Percentiles rank a stretch among this genome's conserved stretches.
phyloP scores from a whole-genome alignment of 2,113 vertebrate species.

The Notarius lentiginosus region DNA sequence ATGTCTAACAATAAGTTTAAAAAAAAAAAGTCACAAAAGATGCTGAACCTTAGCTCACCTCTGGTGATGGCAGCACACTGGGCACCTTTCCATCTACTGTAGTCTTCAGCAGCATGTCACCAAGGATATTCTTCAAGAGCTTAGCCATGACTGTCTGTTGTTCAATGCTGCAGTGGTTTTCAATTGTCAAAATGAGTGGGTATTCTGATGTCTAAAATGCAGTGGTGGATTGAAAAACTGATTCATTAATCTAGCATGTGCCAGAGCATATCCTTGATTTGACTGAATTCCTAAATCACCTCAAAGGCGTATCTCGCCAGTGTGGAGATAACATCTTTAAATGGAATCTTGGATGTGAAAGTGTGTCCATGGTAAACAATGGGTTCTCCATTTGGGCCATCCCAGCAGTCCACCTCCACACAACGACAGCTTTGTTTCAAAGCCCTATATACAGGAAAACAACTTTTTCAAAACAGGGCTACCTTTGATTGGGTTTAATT shows the following conservation, averaged over 20 bases:
- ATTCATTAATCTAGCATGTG: neutral
- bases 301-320: constrained; percentile 90
- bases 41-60: constrained; percentile 69
- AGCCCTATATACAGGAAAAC: constrained; percentile 61
- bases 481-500: neutral
- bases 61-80: constrained; percentile 81
- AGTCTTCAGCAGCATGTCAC: constrained; percentile 76
- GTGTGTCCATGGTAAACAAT: constrained; percentile 94
- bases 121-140: constrained; percentile 80
- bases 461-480: neutral
- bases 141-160: constrained; percentile 82
- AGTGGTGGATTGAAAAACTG: neutral
- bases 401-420: constrained; percentile 95
- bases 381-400: constrained; percentile 87
- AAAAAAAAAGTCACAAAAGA: neutral
- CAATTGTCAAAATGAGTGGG: constrained; percentile 87
- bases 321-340: constrained; percentile 83
- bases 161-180: constrained; percentile 90
- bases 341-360: constrained; percentile 91
- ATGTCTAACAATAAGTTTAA: neutral
- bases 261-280: neutral
- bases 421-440: constrained; percentile 92
- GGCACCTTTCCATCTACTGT: constrained; percentile 70
- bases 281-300: constrained; percentile 67
- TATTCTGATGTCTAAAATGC: constrained; percentile 78